Base-by-base conservation (phyloP, 1,140 invertebrate species). In the Hycleus phaleratus region DNA sequence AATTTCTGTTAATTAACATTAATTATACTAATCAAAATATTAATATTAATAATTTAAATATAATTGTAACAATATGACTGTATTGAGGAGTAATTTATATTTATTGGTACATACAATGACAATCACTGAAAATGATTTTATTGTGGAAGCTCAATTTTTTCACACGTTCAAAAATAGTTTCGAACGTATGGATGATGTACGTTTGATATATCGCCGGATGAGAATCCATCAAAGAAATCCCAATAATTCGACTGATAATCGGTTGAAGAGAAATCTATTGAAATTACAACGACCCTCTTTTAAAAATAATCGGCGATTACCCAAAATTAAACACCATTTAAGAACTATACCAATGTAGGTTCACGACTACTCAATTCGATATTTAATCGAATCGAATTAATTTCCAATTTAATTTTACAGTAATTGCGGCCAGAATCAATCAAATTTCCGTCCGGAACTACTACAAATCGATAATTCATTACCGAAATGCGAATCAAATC, bases 101-200 rank as follows among this genome's bases (percentile, higher is more conserved):
- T 55, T 73, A 47, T 49, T 73, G 53, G 65, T 73, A 53, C 72
- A 73, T 58, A 73, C 72, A 40, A 70, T 73, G 65, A 72, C 71
- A 7, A 66, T 73, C 42, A 70, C 70, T 24, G 66, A 72, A 53
- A 47, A 46, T 58, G 71, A 69, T 56, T 71, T 61, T 57, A 62
- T 71, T 18, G 57, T 73, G 5, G 60, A 68, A 52, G 70, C 70
- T 43, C 71, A 73, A 58, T 72, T 71, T 59, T 66, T 73, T 42
- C 72, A 73, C 53, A 59, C 72, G 9, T 58, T 68, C 46, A 48
- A 56, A 12, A 60, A 46, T 9, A 56, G 57, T 44, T 39, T 58
- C 9, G 52, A 48, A 10, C 18, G 49, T 48, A 11, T 59, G 9
- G 57, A 54, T 46, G 49, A 51, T 54, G 59, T 61, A 1, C 59